These are phyloP conservation scores for Drosophila nigrodunni DNA, from an alignment of 1,140 invertebrate genomes.

Conservation along the genomic window DNA sequence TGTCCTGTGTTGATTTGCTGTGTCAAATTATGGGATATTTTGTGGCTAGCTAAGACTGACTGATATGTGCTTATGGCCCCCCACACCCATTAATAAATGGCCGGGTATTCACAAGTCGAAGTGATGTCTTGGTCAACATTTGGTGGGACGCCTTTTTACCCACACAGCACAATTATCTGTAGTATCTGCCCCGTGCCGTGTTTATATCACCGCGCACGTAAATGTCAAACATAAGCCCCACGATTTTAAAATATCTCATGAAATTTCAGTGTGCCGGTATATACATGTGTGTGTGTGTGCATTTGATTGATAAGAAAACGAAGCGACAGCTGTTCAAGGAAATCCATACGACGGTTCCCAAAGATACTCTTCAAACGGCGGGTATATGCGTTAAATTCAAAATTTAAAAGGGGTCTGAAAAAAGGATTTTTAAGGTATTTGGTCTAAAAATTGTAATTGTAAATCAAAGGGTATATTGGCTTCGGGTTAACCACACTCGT, in stretches of 20 bases:
- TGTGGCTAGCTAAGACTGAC: slow-evolving; percentile 33
- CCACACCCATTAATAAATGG: slow-evolving; percentile 15
- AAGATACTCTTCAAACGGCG: slow-evolving; percentile 23
- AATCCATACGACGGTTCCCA: slow-evolving; percentile 3
- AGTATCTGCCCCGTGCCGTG: slow-evolving; percentile 8
- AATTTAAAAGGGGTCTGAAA: too few species aligned
- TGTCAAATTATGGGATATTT: slow-evolving; percentile 58
- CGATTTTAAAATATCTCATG: slow-evolving; percentile 60
- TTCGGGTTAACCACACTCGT: too few species aligned
- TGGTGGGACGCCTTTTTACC: neutral
- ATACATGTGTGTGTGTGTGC: slow-evolving; percentile 41
- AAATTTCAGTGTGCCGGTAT: slow-evolving; percentile 22
- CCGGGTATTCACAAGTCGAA: neutral
- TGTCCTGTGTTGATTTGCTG: slow-evolving; percentile 53
- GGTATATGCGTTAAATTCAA: slow-evolving; percentile 8
- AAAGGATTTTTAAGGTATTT: too few species aligned
- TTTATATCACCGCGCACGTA: slow-evolving; percentile 73
- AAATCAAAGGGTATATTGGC: too few species aligned
- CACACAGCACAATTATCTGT: slow-evolving; percentile 4
- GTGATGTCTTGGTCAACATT: slow-evolving; percentile 20
- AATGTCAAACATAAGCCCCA: slow-evolving; percentile 63
- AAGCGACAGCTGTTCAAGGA: slow-evolving; percentile 61
- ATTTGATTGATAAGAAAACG: slow-evolving; percentile 75
- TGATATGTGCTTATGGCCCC: slow-evolving; percentile 30
- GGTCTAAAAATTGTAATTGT: too few species aligned